Percentiles rank a stretch among this genome's conserved stretches.
Evolutionary conservation across 2,113 vertebrate genomes (phyloP).

Genomic region (Psophia crepitans): DNA sequence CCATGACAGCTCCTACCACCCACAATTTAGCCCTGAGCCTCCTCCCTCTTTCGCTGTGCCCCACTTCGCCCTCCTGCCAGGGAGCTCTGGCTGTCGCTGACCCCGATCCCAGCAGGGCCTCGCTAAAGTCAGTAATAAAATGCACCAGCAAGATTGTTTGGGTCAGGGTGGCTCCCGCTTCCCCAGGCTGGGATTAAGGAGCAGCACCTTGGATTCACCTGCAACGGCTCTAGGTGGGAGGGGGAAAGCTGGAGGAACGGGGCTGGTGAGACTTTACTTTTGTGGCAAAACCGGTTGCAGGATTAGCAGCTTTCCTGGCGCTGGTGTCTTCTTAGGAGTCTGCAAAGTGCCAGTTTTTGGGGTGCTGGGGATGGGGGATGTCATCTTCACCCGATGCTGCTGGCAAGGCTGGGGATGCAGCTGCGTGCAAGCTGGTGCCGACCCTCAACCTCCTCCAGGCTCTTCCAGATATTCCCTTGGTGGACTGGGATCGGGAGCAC

Average conservation of each 20-base stretch:
- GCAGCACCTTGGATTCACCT: neutral
- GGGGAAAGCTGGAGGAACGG: neutral
- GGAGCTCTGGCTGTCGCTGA: neutral
- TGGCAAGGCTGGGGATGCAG: neutral
- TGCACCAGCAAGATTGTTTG: neutral
- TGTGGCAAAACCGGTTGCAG: neutral
- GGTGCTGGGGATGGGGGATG: neutral
- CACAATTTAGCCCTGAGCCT: neutral
- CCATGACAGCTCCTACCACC: neutral
- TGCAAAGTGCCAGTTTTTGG: neutral
- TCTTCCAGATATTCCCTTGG: neutral
- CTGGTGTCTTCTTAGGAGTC: neutral
- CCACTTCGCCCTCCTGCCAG: neutral
- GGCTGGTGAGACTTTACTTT: neutral
- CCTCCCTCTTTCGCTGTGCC: conserved; percentile 24
- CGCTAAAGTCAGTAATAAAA: neutral
- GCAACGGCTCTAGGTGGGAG: neutral
- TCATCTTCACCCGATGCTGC: neutral
- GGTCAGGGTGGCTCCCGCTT: neutral
- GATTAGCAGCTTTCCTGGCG: neutral
- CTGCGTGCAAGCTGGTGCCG: neutral
- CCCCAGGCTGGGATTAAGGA: neutral
- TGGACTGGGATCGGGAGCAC: neutral
- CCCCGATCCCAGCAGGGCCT: neutral
- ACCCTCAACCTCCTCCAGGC: neutral